A percentile compares a stretch with the other conserved stretches of the same genome.
These are phyloP conservation scores for Neuroterus valhalla DNA, from an alignment of 1,140 invertebrate species.

Conservation along the genomic window DNA sequence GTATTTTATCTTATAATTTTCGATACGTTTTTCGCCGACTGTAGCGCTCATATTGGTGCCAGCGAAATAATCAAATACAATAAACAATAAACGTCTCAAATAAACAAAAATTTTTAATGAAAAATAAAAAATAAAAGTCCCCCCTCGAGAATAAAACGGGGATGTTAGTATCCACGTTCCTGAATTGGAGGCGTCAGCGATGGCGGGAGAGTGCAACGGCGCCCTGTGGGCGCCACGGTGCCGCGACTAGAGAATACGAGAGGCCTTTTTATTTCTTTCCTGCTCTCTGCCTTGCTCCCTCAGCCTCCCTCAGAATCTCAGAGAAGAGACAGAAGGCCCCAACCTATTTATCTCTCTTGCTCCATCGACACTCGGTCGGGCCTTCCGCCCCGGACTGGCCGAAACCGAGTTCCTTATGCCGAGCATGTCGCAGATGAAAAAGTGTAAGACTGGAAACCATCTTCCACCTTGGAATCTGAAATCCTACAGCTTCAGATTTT, in stretches of 20 bases:
- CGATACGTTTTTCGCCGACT: no score
- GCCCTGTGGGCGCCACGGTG: constrained; percentile 71
- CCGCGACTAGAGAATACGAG: constrained; percentile 60
- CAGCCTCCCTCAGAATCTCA: constrained; percentile 27
- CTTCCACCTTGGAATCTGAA: constrained; percentile 40
- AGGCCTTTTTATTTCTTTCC: constrained; percentile 60
- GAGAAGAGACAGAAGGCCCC: constrained; percentile 26
- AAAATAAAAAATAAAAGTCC: no score
- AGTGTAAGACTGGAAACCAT: constrained; percentile 43
- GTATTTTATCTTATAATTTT: no score
- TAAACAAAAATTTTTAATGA: no score
- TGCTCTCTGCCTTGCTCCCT: constrained; percentile 42
- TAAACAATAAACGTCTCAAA: no score
- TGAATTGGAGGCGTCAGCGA: constrained; percentile 59
- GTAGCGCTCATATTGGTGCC: no score
- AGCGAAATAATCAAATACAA: no score
- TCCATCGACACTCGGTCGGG: constrained; percentile 53
- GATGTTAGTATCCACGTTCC: neutral
- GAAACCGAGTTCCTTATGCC: constrained; percentile 56
- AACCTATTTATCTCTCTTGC: constrained; percentile 44
- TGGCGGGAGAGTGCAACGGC: constrained; percentile 68
- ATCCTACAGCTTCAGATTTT: neutral
- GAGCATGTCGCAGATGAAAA: constrained; percentile 49
- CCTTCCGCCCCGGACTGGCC: constrained; percentile 55
- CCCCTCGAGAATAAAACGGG: neutral